These are phyloP conservation scores for Psilanteris sp. DNA, from an alignment of 1,140 invertebrate genomes.

Conservation along the genomic window DNA sequence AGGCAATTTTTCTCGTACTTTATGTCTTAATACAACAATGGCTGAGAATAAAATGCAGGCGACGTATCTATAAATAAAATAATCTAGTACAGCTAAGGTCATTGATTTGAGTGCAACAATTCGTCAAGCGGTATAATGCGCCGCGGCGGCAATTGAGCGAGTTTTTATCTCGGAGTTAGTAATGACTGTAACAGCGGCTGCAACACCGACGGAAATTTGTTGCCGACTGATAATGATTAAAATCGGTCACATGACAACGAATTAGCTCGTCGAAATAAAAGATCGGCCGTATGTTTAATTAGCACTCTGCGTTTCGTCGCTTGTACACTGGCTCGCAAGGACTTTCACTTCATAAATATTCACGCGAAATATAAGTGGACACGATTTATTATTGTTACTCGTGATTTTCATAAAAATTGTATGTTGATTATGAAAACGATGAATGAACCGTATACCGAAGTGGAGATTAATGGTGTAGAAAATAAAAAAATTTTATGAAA, in stretches of 20 bases:
- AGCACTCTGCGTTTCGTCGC: constrained; percentile 36
- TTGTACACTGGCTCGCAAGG: constrained; percentile 19
- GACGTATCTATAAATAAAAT: constrained; percentile 39
- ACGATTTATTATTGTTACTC: constrained; percentile 49
- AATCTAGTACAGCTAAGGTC: constrained; percentile 19
- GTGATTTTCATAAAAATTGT: constrained; percentile 33
- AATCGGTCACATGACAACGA: constrained; percentile 57
- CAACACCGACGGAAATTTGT: constrained; percentile 55
- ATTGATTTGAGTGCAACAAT: constrained; percentile 19
- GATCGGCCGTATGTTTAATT: constrained; percentile 57
- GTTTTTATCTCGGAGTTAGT: constrained; percentile 49
- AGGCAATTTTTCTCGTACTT: constrained; percentile 25
- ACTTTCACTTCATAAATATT: constrained; percentile 63
- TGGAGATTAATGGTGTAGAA: constrained; percentile 6
- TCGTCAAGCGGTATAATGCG: constrained; percentile 5
- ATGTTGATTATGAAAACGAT: constrained; percentile 7
- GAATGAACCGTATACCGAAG: constrained; percentile 13
- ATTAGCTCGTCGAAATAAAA: constrained; percentile 57
- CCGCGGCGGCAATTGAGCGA: constrained; percentile 29
- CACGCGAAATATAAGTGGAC: constrained; percentile 50
- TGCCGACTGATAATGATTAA: constrained; percentile 57
- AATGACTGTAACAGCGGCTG: constrained; percentile 37
- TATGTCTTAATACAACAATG: constrained; percentile 42
- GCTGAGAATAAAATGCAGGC: constrained; percentile 7
- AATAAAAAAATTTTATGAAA: too few species aligned